phyloP scores from a whole-genome alignment of 2,113 vertebrate genomes.

The Psilopsiagon aurifrons region DNA sequence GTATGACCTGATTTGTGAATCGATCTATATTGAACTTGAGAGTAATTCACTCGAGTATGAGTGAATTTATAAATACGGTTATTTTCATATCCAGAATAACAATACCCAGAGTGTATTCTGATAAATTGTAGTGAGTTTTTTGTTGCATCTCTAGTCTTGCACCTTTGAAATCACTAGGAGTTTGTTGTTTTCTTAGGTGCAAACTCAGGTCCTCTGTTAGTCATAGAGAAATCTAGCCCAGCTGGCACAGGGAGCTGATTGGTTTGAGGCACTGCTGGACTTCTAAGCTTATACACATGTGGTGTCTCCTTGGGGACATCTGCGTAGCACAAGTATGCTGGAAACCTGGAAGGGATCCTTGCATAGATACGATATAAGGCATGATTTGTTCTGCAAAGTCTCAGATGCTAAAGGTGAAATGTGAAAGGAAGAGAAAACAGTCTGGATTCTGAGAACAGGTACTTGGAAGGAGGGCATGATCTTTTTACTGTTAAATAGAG shows the following conservation, averaged over 20 bases:
- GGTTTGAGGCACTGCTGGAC: background rate
- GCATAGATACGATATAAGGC: background rate
- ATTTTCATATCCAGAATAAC: background rate
- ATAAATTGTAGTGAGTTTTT: background rate
- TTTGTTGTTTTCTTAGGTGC: background rate
- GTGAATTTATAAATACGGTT: background rate
- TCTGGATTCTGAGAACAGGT: background rate
- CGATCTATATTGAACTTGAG: background rate
- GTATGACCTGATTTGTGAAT: background rate
- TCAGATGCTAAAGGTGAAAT: background rate
- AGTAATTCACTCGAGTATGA: background rate
- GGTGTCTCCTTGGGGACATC: background rate
- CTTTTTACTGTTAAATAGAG: background rate
- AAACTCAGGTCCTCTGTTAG: background rate
- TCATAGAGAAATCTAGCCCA: background rate
- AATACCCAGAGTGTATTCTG: background rate
- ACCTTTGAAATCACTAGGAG: background rate
- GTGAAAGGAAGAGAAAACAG: background rate
- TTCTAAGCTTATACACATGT: background rate
- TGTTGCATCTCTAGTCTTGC: background rate
- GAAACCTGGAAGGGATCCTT: background rate
- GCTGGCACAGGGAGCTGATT: background rate
- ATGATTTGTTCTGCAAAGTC: background rate
- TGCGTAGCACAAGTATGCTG: background rate
- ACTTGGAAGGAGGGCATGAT: background rate